Evolutionary conservation across 2,113 vertebrate genomes (phyloP).

Genomic region (Microtus montanus): DNA sequence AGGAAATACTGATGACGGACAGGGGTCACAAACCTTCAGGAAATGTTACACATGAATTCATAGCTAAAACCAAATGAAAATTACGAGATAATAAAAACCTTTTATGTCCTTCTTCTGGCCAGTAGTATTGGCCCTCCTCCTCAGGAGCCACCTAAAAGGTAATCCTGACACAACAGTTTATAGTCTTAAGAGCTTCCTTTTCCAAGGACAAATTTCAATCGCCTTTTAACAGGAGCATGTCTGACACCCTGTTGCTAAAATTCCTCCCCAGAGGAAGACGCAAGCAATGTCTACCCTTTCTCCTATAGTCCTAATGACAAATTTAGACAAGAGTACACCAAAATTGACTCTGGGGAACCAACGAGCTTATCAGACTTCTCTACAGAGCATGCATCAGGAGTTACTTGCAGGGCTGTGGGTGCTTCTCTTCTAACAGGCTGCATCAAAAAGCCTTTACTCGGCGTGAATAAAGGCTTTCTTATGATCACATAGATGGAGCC

Average conservation of each 20-base stretch:
- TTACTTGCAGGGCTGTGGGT: neutral
- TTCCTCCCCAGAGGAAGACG: neutral
- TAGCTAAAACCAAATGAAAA: constrained; percentile 33
- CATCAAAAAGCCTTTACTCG: neutral
- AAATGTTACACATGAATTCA: constrained; percentile 16
- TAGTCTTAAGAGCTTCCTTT: neutral
- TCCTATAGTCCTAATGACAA: neutral
- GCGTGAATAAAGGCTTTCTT: neutral
- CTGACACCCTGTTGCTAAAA: neutral
- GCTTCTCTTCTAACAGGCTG: neutral
- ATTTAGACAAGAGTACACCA: neutral
- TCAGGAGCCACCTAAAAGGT: neutral
- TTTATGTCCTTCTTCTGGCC: neutral
- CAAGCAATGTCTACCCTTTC: neutral
- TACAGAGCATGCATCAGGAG: neutral
- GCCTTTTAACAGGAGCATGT: neutral
- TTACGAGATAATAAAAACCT: neutral
- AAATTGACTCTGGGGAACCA: neutral
- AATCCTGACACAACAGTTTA: neutral
- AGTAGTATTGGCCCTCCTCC: neutral
- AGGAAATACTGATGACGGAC: constrained; percentile 27
- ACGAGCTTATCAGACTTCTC: neutral
- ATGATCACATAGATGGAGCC: neutral
- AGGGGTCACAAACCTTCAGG: constrained; percentile 16
- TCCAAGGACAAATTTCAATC: neutral